Evolutionary conservation across 2,797 vertebrate genomes (phyloP), one percentile per base, ranked within the genome.

Genomic region (Neosilurus mollespiculum): DNA sequence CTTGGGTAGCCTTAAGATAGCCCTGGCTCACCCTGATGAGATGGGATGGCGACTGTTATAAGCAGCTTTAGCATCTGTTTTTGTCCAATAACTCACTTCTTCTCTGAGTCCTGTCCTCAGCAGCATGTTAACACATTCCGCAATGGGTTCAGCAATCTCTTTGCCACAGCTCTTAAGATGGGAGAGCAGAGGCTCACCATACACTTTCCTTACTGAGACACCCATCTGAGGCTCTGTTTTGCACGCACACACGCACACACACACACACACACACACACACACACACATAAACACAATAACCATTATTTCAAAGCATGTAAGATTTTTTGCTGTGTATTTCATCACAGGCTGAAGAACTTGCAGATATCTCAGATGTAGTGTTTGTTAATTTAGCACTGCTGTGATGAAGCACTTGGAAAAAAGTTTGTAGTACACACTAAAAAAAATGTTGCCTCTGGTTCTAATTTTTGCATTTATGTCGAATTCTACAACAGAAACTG

Each of bases 111-210:
- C 96, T 0, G 95, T 95, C 9, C 88, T 93, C 78, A 99, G 93
- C 88, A 99, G 92, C 95, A 98, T 97, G 90, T 94, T 91, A 66
- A 99, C 96, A 5, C 98, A 99, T 89, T 97, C 97, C 91, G 98
- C 94, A 0, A 99, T 95, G 72, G 98, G 98, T 8, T 93, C 89
- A 0, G 98, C 97, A 0, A 99, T 98, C 58, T 96, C 94, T 87
- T 93, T 93, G 24, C 87, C 88, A 84, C 94, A 94, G 49, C 83
- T 89, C 72, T 91, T 89, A 88, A 99, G 93, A 71, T 99, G 98
- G 0, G 88, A 89, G 30, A 93, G 90, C 69, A 99, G 91, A 0
- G 96, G 90, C 77, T 94, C 96, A 0, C 98, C 97, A 0, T 96
- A 99, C 78, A 98, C 96, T 82, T 94, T 95, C 6, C 88, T 88